Base-by-base conservation (phyloP, 2,113 vertebrate species). In the Takifugu flavidus region DNA sequence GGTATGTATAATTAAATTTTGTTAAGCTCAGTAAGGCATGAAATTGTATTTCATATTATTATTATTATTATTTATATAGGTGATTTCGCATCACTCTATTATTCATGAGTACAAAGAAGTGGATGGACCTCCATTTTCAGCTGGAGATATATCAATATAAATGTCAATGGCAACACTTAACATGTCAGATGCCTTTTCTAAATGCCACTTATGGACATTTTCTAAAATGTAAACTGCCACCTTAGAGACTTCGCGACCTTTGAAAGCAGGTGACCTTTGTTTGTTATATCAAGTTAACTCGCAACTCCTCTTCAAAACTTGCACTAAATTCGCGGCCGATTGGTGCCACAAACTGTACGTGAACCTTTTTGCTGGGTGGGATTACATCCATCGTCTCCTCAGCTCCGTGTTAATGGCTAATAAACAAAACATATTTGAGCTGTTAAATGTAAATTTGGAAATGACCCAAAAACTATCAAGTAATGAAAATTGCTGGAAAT, bases 121-220 rank as follows among this genome's bases (percentile, higher is more conserved):
- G 7, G 8, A 47, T 47, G 15, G 26, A 49, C 43, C 31, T 59
- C 28, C 15, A 42, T 47, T 8, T 51, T n/a, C 6, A 5, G 53
- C 42, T 67, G 49, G 11, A 27, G 20, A 52, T 52, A 61, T 15
- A 20, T 45, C 13, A 53, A 59, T 45, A 27, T 12, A 52, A 59
- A 62, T 14, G 2, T 2, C 26, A 8, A 25, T 62, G 13, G 39
- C 13, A 39, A 25, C 27, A 63, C 63, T 62, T 46, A 39, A 54
- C 58, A 44, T n/a, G 5, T 46, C 8, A 0, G 26, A 46, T 26
- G n/a, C 6, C 44, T 53, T 53, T 47, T 53, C 13, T 49, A 10
- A 62, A 62, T 52, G 27, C 43, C 43, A 59, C 62, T 62, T 52
- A 59, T 6, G 56, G 13, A 5, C 54, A 11, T 57, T 25, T 47